Percentiles rank a stretch among this genome's conserved stretches.
Evolutionary conservation across 1,140 invertebrate species (phyloP).

Genomic region (Lordiphosa stackelbergi): DNA sequence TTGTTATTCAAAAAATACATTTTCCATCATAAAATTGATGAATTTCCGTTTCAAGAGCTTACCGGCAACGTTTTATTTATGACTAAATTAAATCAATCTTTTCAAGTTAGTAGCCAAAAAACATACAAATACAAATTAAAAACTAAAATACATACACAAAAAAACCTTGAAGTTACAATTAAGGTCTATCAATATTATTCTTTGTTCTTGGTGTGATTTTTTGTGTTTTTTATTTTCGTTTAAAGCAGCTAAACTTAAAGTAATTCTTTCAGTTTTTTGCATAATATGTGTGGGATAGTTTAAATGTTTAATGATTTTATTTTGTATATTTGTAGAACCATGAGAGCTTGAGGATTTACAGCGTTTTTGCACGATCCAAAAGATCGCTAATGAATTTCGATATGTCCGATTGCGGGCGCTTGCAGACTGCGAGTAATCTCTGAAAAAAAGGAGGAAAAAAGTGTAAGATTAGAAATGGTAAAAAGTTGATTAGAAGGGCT

Average conservation of each 20-base stretch:
- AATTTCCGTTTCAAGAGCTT: conserved; percentile 57
- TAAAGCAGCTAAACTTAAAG: conserved; percentile 61
- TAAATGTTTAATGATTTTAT: conserved; percentile 44
- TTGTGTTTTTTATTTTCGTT: conserved; percentile 38
- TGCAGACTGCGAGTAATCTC: conserved; percentile 87
- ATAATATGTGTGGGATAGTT: conserved; percentile 41
- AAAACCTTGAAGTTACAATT: conserved; percentile 13
- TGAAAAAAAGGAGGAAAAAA: conserved; percentile 77
- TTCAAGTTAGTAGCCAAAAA: conserved; percentile 42
- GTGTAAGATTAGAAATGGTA: not conserved
- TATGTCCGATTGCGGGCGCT: conserved; percentile 90
- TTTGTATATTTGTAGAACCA: conserved; percentile 20
- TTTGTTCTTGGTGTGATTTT: conserved; percentile 48
- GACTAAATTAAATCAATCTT: conserved; percentile 45
- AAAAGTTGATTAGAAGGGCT: not conserved
- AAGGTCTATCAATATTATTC: conserved; percentile 39
- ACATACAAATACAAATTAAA: conserved; percentile 6
- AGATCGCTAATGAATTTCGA: conserved; percentile 95
- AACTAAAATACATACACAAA: conserved; percentile 24
- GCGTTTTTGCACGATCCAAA: conserved; percentile 91
- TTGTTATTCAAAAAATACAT: conserved; percentile 38
- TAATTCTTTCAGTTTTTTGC: conserved; percentile 41
- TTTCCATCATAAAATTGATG: conserved; percentile 72
- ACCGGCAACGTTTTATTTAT: conserved; percentile 51
- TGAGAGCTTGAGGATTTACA: conserved; percentile 77